phyloP scores from a whole-genome alignment of 2,888 invertebrate genomes.

The Ennomos erosarius region DNA sequence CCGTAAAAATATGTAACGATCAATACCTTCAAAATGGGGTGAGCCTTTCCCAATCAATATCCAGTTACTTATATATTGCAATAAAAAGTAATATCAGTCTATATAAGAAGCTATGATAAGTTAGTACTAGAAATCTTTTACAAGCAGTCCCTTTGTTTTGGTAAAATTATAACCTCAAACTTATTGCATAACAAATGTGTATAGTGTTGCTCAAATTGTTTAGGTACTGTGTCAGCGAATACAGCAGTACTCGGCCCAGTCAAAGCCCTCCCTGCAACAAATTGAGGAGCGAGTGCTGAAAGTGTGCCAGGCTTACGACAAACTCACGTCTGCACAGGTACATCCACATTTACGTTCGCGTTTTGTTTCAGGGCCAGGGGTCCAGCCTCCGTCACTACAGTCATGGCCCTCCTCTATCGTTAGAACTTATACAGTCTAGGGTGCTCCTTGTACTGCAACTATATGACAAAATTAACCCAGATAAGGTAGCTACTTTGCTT shows the following conservation, averaged over 20 bases:
- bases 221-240: slow-evolving; percentile 69
- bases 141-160: slow-evolving; percentile 14
- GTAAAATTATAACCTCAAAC: slow-evolving; percentile 72
- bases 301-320: slow-evolving; percentile 95
- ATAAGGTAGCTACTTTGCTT: slow-evolving; percentile 89
- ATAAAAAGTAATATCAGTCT: neutral
- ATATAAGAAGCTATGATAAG: neutral
- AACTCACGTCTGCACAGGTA: slow-evolving; percentile 95
- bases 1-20: slow-evolving; percentile 54
- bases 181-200: slow-evolving; percentile 83
- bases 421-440: slow-evolving; percentile 94
- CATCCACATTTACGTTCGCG: slow-evolving; percentile 62
- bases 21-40: slow-evolving; percentile 69
- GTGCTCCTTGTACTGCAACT: slow-evolving; percentile 97
- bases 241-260: slow-evolving; percentile 65
- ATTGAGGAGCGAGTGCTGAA: slow-evolving; percentile 93
- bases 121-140: neutral
- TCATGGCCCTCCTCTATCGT: slow-evolving; percentile 90
- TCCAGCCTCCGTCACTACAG: slow-evolving; percentile 90
- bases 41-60: slow-evolving; percentile 57
- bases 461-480: slow-evolving; percentile 98
- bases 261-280: slow-evolving; percentile 86
- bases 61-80: slow-evolving; percentile 45
- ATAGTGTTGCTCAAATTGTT: slow-evolving; percentile 70
- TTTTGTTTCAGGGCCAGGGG: slow-evolving; percentile 87